Base-by-base conservation (phyloP, 2,113 vertebrate genomes). In the Erythrocercus mccallii region DNA sequence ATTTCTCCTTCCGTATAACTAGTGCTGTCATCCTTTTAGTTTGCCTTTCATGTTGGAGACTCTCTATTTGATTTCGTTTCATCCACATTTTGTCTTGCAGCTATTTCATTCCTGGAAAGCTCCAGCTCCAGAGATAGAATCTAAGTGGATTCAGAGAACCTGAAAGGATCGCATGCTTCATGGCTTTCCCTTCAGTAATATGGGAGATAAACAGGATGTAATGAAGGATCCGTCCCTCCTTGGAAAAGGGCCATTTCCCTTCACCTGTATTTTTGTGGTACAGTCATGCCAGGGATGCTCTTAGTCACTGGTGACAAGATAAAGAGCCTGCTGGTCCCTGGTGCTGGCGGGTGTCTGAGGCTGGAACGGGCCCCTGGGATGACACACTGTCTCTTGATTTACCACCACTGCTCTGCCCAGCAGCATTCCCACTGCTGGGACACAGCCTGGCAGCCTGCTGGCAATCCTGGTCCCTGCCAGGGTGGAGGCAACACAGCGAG, bases 1-100 rank as follows among this genome's bases (percentile, higher is more conserved):
- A 77, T 95, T 97, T 96, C 91, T 96, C 72, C 72, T 65, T 96
- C 76, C 0, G 40, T 96, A 83, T 95, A 94, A 94, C 76, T 83
- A 95, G 86, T 17, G 68, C 92, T 80, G 95, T 96, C 95, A 95
- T 94, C 91, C 94, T 68, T 86, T 92, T 81, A 91, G 72, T 60
- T 90, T 94, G 72, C 88, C 94, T 97, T 96, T 97, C 95, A 96
- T 96, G 96, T 97, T 97, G 77, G 83, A 95, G 94, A 47, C 86
- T 94, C 83, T 51, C 58, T 17, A 65, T 94, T 97, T 96, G 95
- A 93, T 96, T 95, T 94, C 0, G 9, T 86, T 95, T 95, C 95
- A 95, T 90, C 94, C 94, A 94, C 56, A 24, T 86, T 60, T 80
- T 97, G 94, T 97, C 96, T 94, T 73, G 92, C 91, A 97, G 96